Conservation (phyloP, 1,140 invertebrate species). For the Parasteatoda tepidariorum region DNA sequence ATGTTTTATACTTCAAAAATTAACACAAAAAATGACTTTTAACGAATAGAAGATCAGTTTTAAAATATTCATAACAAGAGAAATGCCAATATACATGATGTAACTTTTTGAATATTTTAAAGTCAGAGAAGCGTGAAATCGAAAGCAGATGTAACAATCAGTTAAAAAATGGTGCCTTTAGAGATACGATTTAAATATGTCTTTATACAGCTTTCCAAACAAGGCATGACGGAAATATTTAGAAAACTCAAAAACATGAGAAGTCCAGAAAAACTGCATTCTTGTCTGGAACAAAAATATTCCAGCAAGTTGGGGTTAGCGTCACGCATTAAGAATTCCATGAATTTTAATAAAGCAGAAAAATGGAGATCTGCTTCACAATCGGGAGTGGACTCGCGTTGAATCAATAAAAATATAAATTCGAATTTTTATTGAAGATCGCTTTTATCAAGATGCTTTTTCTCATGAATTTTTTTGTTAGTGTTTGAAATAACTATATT, state of each 20-base stretch:
- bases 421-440: constrained; percentile 39
- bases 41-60: too few species aligned
- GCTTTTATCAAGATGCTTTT: constrained; percentile 10
- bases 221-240: constrained; percentile 30
- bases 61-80: too few species aligned
- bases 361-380: constrained; percentile 31
- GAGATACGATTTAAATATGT: constrained; percentile 26
- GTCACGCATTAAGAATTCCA: constrained; percentile 51
- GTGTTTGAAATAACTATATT: too few species aligned
- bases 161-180: too few species aligned
- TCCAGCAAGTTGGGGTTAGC: background rate
- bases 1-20: too few species aligned
- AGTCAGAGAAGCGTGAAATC: too few species aligned
- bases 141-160: too few species aligned
- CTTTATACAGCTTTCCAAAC: background rate
- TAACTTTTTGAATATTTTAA: too few species aligned
- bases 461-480: background rate
- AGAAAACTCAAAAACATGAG: constrained; percentile 9
- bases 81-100: too few species aligned
- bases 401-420: constrained; percentile 52
- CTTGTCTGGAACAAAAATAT: constrained; percentile 39
- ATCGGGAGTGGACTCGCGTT: constrained; percentile 8
- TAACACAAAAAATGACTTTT: too few species aligned
- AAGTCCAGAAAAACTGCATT: constrained; percentile 37
- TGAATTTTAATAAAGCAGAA: constrained; percentile 58